phyloP scores from a whole-genome alignment of 2,113 vertebrate species.

The Cathartes aura region DNA sequence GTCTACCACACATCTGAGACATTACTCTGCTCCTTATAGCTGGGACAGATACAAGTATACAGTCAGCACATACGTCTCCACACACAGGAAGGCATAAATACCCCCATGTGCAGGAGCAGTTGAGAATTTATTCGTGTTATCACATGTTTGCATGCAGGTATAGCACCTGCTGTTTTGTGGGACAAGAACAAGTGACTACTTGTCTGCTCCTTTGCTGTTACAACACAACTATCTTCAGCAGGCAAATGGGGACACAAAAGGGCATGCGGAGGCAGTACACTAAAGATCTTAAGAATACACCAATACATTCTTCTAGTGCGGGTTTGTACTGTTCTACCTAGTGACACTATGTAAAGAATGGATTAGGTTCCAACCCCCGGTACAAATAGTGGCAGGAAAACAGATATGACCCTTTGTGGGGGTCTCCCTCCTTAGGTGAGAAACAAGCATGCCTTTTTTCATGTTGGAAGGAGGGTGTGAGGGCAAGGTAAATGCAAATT shows the following conservation, averaged over 20 bases:
- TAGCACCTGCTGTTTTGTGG: constrained; percentile 18
- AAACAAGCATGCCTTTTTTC: neutral
- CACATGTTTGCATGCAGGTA: neutral
- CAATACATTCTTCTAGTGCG: fast-evolving
- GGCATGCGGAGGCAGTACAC: fast-evolving
- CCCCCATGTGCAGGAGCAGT: neutral
- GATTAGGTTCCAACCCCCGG: neutral
- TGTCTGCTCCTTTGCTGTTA: neutral
- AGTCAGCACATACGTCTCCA: neutral
- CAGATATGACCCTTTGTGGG: neutral
- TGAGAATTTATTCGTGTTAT: neutral
- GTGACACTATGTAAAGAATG: neutral
- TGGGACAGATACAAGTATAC: neutral
- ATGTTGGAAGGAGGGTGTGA: neutral
- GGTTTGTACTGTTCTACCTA: neutral
- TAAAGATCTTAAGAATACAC: neutral
- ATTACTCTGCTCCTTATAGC: neutral
- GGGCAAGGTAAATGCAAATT: neutral
- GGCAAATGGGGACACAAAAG: constrained; percentile 9
- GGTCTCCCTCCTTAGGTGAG: neutral
- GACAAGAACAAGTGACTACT: constrained; percentile 2
- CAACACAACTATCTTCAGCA: neutral
- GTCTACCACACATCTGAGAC: neutral
- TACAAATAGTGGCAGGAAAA: neutral
- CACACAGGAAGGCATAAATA: neutral